Conservation (phyloP, 2,888 invertebrate genomes). For the Ophion ventricosus region DNA sequence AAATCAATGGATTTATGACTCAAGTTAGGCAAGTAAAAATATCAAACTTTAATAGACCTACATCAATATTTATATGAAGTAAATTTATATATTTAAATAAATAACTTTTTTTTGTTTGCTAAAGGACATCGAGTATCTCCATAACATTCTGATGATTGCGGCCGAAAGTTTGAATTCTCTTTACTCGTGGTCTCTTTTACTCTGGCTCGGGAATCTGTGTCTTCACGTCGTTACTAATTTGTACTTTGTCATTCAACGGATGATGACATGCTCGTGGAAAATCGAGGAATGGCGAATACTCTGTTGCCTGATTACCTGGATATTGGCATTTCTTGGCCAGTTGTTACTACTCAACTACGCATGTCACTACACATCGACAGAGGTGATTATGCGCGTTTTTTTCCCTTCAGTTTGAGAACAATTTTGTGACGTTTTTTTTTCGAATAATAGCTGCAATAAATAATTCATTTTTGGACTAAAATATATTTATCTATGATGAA, state of each 20-base stretch:
- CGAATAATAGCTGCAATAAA: neutral
- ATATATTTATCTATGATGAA: neutral
- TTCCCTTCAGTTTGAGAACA: neutral
- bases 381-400: slow-evolving; percentile 69
- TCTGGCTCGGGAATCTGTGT: slow-evolving; percentile 77
- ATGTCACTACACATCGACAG: slow-evolving; percentile 74
- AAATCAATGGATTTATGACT: no score
- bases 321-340: slow-evolving; percentile 71
- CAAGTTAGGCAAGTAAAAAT: no score
- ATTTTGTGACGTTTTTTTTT: neutral
- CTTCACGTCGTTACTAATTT: slow-evolving; percentile 75
- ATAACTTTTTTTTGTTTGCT: neutral
- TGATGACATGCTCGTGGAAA: slow-evolving; percentile 31
- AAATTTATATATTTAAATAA: no score
- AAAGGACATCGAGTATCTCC: slow-evolving; percentile 73
- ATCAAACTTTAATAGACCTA: no score
- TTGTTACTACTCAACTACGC: slow-evolving; percentile 72
- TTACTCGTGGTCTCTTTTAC: slow-evolving; percentile 74
- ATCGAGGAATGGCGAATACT: slow-evolving; percentile 16
- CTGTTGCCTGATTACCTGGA: slow-evolving; percentile 74
- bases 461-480: neutral
- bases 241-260: slow-evolving; percentile 73
- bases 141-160: slow-evolving; percentile 74
- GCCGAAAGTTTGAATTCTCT: slow-evolving; percentile 74
- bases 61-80: no score